Evolutionary conservation across 2,888 invertebrate genomes (phyloP).

Genomic region (Leptopilina syphax): DNA sequence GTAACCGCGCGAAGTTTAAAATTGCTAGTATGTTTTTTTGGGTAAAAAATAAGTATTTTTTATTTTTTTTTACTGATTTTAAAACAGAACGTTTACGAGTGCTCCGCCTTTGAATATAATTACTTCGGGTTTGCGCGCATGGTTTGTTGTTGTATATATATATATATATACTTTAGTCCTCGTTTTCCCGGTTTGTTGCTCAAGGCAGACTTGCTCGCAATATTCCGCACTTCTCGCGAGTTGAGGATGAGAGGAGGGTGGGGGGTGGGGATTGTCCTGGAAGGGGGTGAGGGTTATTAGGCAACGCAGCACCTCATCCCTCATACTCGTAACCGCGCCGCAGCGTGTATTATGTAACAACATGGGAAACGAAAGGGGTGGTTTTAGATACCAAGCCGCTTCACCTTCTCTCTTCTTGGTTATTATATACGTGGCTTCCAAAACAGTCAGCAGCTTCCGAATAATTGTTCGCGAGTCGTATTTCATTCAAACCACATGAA

Average conservation of each 20-base stretch:
- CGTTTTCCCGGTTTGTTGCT: slow-evolving; percentile 2
- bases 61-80: too few relatives aligned
- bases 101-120: slow-evolving; percentile 71
- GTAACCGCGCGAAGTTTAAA: too few relatives aligned
- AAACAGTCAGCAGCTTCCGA: slow-evolving; percentile 60
- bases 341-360: slow-evolving; percentile 77
- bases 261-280: slow-evolving; percentile 31
- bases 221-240: not conserved
- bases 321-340: slow-evolving; percentile 75
- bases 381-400: slow-evolving; percentile 56
- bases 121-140: slow-evolving; percentile 61
- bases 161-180: slow-evolving; percentile 1
- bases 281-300: slow-evolving; percentile 72
- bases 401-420: slow-evolving; percentile 50
- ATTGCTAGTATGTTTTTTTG: too few relatives aligned
- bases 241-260: not conserved
- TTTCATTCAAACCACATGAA: slow-evolving; percentile 37
- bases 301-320: slow-evolving; percentile 76
- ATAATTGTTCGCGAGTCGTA: slow-evolving; percentile 61
- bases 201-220: not conserved
- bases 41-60: too few relatives aligned
- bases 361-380: slow-evolving; percentile 73
- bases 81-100: slow-evolving; percentile 53
- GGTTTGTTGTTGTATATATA: slow-evolving; percentile 39
- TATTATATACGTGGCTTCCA: slow-evolving; percentile 60